Conservation (phyloP, 2,797 vertebrate genomes). For the Geotrypetes seraphini region DNA sequence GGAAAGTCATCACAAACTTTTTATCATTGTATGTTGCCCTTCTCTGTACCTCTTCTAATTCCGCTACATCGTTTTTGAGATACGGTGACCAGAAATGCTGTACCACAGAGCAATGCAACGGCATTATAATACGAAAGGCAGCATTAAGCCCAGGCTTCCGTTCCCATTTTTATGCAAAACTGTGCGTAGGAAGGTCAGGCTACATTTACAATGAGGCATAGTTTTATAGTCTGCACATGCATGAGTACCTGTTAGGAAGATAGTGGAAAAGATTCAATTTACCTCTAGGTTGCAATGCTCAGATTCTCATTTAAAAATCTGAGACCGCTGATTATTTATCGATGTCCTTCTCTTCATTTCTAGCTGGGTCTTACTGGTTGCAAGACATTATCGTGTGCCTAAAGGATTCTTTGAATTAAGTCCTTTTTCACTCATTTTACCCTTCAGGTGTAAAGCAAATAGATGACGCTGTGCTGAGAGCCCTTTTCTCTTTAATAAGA, state of each 20-base stretch:
- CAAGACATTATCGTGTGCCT: conserved; percentile 56
- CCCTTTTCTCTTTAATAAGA: conserved; percentile 5
- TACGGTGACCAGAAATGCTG: too few species aligned
- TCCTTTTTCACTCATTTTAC: conserved; percentile 61
- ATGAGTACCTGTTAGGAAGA: conserved; percentile 32
- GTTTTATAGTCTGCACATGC: conserved; percentile 31
- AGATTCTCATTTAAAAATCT: conserved; percentile 92
- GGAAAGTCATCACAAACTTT: too few species aligned
- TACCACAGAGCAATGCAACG: too few species aligned
- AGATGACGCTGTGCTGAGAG: conserved; percentile 25
- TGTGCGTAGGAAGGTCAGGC: conserved; percentile 35
- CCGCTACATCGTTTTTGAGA: too few species aligned
- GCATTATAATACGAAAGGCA: too few species aligned
- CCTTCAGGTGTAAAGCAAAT: conserved; percentile 43
- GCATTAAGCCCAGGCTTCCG: conserved; percentile 29
- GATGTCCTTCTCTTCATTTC: conserved; percentile 72
- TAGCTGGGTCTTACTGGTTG: conserved; percentile 71
- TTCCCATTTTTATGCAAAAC: conserved; percentile 43
- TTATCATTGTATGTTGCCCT: too few species aligned
- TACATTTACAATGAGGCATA: conserved; percentile 40
- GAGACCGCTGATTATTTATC: conserved; percentile 92
- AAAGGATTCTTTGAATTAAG: conserved; percentile 79
- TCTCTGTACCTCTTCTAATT: too few species aligned
- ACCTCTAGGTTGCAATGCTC: conserved; percentile 64
- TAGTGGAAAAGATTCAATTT: conserved; percentile 51